These are phyloP conservation scores for Drosophila melanica DNA, from an alignment of 1,140 invertebrate genomes.

Conservation along the genomic window DNA sequence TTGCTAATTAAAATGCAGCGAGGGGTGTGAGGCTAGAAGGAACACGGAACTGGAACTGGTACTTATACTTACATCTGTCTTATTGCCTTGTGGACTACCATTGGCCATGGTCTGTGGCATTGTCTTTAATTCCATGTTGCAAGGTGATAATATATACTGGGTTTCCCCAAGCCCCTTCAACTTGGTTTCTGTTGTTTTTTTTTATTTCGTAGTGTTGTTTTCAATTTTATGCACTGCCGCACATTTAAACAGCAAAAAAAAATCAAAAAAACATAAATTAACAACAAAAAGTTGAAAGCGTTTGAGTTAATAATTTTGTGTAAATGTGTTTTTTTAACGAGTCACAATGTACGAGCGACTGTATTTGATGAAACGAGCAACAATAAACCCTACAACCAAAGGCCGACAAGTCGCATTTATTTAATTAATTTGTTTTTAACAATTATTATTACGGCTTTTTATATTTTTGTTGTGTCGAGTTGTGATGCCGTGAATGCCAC, in stretches of 20 bases:
- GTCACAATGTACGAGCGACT: background rate
- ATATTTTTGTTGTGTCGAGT: constrained; percentile 9
- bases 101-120: constrained; percentile 37
- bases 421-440: background rate
- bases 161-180: constrained; percentile 1
- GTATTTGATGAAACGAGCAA: background rate
- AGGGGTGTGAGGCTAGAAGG: background rate
- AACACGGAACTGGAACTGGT: constrained; percentile 21
- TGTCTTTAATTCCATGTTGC: constrained; percentile 51
- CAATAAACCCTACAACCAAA: background rate
- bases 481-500: constrained; percentile 75
- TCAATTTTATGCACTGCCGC: constrained; percentile 36
- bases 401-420: constrained; percentile 29
- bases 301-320: constrained; percentile 4
- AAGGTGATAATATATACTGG: constrained; percentile 12
- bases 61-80: constrained; percentile 33
- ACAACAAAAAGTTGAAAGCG: background rate
- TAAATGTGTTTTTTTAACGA: constrained; percentile 4
- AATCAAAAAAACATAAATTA: background rate
- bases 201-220: constrained; percentile 2
- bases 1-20: background rate
- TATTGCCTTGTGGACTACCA: constrained; percentile 14
- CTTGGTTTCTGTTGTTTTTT: constrained; percentile 6
- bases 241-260: constrained; percentile 23
- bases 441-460: background rate